These are phyloP conservation scores for Anoplophora glabripennis DNA, from an alignment of 1,140 invertebrate genomes.

Conservation along the genomic window DNA sequence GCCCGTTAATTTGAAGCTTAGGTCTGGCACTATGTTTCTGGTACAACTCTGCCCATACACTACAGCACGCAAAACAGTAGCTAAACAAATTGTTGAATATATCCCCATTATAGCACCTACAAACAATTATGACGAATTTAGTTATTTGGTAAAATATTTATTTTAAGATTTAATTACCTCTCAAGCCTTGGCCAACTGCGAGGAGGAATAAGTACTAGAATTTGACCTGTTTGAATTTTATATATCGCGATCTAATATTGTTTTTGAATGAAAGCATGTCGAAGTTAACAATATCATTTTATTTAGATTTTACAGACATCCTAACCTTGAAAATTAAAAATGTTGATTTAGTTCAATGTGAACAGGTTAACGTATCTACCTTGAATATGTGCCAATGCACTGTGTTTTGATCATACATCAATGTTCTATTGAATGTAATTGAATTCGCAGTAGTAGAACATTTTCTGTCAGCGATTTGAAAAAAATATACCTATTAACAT, in stretches of 20 bases:
- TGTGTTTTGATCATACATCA: background rate
- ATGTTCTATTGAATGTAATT: no score
- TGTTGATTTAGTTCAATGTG: no score
- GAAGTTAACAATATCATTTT: slow-evolving; percentile 10
- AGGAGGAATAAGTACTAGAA: no score
- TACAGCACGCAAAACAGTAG: slow-evolving; percentile 1
- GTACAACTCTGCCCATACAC: slow-evolving; percentile 29
- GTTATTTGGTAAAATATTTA: slow-evolving; percentile 11
- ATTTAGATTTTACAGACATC: background rate
- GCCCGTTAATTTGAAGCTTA: slow-evolving; percentile 47
- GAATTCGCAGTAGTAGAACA: no score
- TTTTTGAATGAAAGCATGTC: slow-evolving; percentile 5
- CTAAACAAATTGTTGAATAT: slow-evolving; percentile 1
- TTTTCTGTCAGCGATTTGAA: no score
- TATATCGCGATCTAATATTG: slow-evolving; percentile 7
- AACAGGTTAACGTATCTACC: slow-evolving; percentile 5
- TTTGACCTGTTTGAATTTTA: slow-evolving; percentile 1
- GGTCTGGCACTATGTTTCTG: slow-evolving; percentile 28
- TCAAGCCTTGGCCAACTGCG: no score
- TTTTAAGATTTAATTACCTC: background rate
- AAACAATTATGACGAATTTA: no score
- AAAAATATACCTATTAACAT: no score
- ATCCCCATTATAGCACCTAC: slow-evolving; percentile 1
- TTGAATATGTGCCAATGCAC: slow-evolving; percentile 5
- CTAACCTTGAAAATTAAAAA: slow-evolving; percentile 8